Percentiles rank a stretch among this genome's conserved stretches.
Evolutionary conservation across 2,888 invertebrate genomes (phyloP).

Genomic region (Sphecodes monilicornis): DNA sequence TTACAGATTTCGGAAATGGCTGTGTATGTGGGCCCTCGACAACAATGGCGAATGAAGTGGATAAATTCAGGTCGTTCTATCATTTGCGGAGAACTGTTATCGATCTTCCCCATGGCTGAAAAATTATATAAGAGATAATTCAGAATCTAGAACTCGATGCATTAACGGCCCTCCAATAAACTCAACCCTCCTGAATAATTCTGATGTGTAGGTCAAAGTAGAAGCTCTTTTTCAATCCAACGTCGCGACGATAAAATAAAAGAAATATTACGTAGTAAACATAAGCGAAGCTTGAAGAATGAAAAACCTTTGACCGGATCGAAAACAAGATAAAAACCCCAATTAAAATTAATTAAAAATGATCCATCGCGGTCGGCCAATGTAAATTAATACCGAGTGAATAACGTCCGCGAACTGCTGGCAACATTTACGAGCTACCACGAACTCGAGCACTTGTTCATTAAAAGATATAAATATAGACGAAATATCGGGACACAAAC

Average conservation of each 20-base stretch:
- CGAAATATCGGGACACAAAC: neutral
- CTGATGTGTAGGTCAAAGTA: neutral
- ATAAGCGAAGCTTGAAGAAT: neutral
- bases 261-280: neutral
- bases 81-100: neutral
- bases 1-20: neutral
- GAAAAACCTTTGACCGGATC: neutral
- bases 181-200: neutral
- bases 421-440: neutral
- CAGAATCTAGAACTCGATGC: neutral
- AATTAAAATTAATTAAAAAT: conserved; percentile 1
- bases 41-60: neutral
- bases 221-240: neutral
- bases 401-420: neutral
- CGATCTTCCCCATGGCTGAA: neutral
- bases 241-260: neutral
- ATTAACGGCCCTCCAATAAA: neutral
- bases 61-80: neutral
- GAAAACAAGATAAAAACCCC: neutral
- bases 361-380: neutral
- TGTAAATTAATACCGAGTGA: neutral
- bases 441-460: neutral
- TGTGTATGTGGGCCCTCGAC: neutral
- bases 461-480: neutral
- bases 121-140: neutral